Conservation (phyloP, 1,140 invertebrate genomes). For the Littorina saxatilis region DNA sequence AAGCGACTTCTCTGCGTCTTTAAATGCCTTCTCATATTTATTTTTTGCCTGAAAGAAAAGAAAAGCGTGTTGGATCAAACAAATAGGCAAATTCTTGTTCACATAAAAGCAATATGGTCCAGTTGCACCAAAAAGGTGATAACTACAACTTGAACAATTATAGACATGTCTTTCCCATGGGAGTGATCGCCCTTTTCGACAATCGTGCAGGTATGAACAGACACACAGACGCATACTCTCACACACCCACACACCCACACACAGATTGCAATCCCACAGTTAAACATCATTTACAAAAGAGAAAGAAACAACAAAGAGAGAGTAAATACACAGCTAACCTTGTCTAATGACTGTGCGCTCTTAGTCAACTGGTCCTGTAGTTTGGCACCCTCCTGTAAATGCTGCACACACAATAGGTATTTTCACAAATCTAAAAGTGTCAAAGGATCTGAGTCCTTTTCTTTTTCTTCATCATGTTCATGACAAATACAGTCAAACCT, state of each 20-base stretch:
- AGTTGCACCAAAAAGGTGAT: no score
- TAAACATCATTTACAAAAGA: no score
- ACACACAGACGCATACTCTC: neutral
- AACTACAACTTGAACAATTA: no score
- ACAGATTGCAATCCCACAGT: neutral
- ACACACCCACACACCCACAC: slow-evolving; percentile 5
- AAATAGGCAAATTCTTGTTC: neutral
- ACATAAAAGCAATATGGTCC: no score
- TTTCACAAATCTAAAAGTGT: no score
- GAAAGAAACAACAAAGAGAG: slow-evolving; percentile 31
- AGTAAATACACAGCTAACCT: slow-evolving; percentile 75
- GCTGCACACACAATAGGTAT: slow-evolving; percentile 79
- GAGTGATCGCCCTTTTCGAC: no score
- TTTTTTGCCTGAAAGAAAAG: slow-evolving; percentile 81
- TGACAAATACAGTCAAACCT: no score
- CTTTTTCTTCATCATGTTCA: no score
- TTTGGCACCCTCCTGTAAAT: slow-evolving; percentile 90
- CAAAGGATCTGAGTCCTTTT: no score
- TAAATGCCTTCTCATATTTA: slow-evolving; percentile 94
- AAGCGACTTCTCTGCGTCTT: slow-evolving; percentile 92
- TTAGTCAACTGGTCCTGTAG: slow-evolving; percentile 86
- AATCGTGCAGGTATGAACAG: neutral
- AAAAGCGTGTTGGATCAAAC: neutral
- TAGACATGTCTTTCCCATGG: no score
- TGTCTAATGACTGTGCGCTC: slow-evolving; percentile 87